Conservation (phyloP, 2,113 vertebrate genomes). For the Promerops cafer region DNA sequence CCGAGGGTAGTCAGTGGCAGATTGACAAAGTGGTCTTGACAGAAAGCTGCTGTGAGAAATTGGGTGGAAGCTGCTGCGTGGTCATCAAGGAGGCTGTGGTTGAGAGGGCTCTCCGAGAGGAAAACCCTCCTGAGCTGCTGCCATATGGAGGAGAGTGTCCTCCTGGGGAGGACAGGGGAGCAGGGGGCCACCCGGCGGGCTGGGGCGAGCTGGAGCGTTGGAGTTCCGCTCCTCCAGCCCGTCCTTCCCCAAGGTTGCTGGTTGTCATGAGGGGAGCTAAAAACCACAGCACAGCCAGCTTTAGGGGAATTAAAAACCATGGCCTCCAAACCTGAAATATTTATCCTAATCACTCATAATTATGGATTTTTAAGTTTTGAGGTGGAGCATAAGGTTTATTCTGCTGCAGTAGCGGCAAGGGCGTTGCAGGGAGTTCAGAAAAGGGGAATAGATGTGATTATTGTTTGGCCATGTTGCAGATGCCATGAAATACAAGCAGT, state of each 20-base stretch:
- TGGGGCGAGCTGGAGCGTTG: fast-evolving
- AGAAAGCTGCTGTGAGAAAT: slow-evolving; percentile 39
- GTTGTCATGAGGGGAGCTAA: background rate
- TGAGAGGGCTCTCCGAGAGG: background rate
- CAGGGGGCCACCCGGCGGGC: background rate
- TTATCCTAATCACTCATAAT: background rate
- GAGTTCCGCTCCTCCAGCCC: background rate
- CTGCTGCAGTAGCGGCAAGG: background rate
- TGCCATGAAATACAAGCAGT: background rate
- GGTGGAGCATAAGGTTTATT: background rate
- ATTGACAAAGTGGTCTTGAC: slow-evolving; percentile 29
- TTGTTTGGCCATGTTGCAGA: background rate
- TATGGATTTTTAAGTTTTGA: background rate
- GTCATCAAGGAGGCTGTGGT: background rate
- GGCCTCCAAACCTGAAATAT: background rate
- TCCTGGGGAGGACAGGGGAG: background rate
- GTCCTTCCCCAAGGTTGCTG: background rate
- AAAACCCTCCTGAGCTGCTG: background rate
- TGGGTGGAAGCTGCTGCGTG: background rate
- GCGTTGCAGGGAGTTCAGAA: background rate
- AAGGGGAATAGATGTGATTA: background rate
- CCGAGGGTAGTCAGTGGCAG: background rate
- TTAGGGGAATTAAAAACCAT: background rate
- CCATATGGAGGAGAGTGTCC: background rate
- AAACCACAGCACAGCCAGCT: background rate